Base-by-base conservation (phyloP, 1,140 invertebrate genomes). In the Hormaphis cornu region DNA sequence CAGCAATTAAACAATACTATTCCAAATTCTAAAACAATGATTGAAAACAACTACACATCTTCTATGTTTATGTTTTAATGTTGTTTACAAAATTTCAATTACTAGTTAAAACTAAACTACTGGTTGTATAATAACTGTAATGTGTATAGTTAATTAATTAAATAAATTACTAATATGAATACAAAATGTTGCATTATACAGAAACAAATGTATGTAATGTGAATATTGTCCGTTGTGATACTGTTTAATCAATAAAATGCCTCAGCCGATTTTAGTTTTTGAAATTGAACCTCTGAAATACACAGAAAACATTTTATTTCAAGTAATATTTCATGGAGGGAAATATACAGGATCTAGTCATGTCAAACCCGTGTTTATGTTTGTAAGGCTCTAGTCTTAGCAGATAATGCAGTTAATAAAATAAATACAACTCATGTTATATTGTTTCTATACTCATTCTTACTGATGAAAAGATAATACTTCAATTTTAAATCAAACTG, bases 211-310 rank as follows among this genome's bases (percentile, higher is more conserved):
- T 18, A 37, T 16, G 40, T 16, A 24, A 22, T 8, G n/a, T n/a
- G 26, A 24, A 20, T 37, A 56, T 40, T 24, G 20, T 58, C 35
- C 20, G 20, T 40, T 58, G 33, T 58, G 9, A 14, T 50, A 24
- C 5, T 24, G 24, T 16, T 3, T 56, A 24, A 24, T 1, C 33
- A 56, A 56, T 37, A 56, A 56, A 56, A 37, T 37, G 6, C 30
- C n/a, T 66, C 35, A 63, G 1, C 28, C 46, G 1, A 71, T 35
- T 71, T 71, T 71, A 35, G 70, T 69, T 69, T 71, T 71, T 7
- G 70, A 71, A 56, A 71, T 71, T 22, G 70, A 69, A 33, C 59
- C 63, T n/a, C 56, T 59, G 16, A 30, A 40, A 40, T 26, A 46
- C n/a, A 26, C 7, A 52, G 4, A 54, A 50, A 9, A 24, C 20